Conservation (phyloP, 2,113 vertebrate species). For the Cyphomyrus discorhynchus region DNA sequence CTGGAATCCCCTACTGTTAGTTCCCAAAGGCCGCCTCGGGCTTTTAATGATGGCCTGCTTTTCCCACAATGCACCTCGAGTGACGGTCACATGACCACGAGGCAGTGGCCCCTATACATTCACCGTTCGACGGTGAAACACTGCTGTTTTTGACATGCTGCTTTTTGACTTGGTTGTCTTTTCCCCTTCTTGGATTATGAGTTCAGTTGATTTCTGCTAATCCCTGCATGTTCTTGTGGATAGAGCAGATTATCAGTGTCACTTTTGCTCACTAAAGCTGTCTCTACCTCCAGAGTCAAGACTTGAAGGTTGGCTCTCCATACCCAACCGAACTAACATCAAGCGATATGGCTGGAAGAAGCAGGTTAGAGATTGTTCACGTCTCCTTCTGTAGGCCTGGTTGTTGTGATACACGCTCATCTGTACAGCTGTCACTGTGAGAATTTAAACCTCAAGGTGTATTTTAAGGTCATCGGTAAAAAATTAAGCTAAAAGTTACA, state of each 20-base stretch:
- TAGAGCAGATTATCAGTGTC: not conserved
- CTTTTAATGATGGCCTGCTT: not conserved
- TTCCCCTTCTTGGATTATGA: constrained; percentile 26
- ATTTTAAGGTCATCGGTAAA: not conserved
- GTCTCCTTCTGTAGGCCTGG: not conserved
- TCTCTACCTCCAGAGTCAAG: constrained; percentile 74
- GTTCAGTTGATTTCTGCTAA: constrained; percentile 24
- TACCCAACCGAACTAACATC: constrained; percentile 94
- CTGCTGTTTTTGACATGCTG: not conserved
- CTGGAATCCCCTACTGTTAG: not conserved
- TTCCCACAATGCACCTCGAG: not conserved
- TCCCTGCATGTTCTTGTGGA: constrained; percentile 47
- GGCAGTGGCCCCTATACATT: not conserved
- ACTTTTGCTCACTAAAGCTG: not conserved
- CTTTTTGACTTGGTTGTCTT: constrained; percentile 23
- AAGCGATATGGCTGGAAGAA: constrained; percentile 97
- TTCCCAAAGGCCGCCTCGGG: not conserved
- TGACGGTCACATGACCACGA: too few relatives aligned
- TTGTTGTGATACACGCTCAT: not conserved
- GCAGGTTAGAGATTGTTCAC: constrained; percentile 67
- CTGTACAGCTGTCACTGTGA: not conserved
- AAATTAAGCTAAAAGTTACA: not conserved
- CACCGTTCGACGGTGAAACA: constrained; percentile 19
- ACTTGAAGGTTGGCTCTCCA: constrained; percentile 95
- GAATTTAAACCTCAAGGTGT: not conserved